A percentile compares a stretch with the other conserved stretches of the same genome.
Conservation (phyloP, 2,888 invertebrate species). For the Merodon equestris region DNA sequence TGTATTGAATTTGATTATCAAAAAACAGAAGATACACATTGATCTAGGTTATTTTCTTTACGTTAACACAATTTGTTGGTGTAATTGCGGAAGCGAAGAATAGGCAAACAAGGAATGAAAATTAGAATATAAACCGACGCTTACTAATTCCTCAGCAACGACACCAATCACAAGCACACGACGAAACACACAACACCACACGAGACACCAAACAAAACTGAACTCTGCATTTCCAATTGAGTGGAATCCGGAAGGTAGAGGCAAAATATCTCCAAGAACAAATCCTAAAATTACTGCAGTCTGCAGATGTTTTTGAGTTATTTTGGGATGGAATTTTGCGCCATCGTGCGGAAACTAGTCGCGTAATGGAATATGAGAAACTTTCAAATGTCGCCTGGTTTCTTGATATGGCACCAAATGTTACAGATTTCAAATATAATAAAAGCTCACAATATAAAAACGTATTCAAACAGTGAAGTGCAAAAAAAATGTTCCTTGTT, state of each 20-base stretch:
- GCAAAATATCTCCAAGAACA: not conserved
- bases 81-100: slow-evolving; percentile 23
- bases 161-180: not conserved
- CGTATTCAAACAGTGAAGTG: no score
- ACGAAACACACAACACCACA: slow-evolving; percentile 31
- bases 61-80: no score
- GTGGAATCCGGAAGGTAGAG: slow-evolving; percentile 42
- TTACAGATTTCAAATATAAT: no score
- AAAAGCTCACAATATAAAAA: no score
- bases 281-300: slow-evolving; percentile 24
- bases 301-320: slow-evolving; percentile 25
- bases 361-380: no score
- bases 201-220: slow-evolving; percentile 62
- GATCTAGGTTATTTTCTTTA: no score
- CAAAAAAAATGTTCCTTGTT: no score
- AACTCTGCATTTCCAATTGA: slow-evolving; percentile 32
- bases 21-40: not conserved
- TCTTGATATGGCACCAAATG: no score
- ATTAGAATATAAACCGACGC: slow-evolving; percentile 7
- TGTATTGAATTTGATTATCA: slow-evolving; percentile 11
- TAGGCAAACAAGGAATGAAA: not conserved
- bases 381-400: no score
- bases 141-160: not conserved
- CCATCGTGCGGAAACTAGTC: slow-evolving; percentile 11
- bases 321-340: not conserved